Evolutionary conservation across 2,888 invertebrate species (phyloP).

Genomic region (Drosophila quinaria): DNA sequence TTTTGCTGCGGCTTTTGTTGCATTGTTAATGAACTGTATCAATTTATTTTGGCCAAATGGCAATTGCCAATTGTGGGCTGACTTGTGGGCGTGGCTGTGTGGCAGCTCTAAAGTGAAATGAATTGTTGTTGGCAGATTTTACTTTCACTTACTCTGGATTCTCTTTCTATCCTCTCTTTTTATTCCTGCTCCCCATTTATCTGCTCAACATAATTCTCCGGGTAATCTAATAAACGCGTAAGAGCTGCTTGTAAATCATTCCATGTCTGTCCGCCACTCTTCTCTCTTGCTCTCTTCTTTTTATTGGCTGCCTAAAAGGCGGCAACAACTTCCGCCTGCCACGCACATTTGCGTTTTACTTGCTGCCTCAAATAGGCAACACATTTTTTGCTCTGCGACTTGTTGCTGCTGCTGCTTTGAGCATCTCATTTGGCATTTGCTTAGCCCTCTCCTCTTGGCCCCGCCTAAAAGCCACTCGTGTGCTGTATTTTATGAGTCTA

Average conservation of each 20-base stretch:
- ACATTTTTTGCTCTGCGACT: slow-evolving; percentile 41
- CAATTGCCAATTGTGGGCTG: slow-evolving; percentile 2
- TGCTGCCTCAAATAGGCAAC: slow-evolving; percentile 47
- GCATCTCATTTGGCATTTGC: slow-evolving; percentile 22
- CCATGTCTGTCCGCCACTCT: not conserved
- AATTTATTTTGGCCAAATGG: not conserved
- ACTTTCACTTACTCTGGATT: not conserved
- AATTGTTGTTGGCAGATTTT: not conserved
- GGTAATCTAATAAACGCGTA: slow-evolving; percentile 49
- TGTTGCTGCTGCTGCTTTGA: slow-evolving; percentile 53
- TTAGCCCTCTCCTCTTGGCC: slow-evolving; percentile 19
- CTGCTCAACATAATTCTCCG: slow-evolving; percentile 3
- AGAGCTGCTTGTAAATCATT: slow-evolving; percentile 63
- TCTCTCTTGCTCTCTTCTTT: slow-evolving; percentile 2
- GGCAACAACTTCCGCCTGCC: slow-evolving; percentile 57
- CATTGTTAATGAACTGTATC: slow-evolving; percentile 61
- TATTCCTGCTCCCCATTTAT: not conserved
- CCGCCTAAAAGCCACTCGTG: slow-evolving; percentile 62
- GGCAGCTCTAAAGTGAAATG: not conserved
- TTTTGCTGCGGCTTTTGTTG: slow-evolving; percentile 34
- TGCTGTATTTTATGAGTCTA: slow-evolving; percentile 67
- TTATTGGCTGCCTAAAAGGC: slow-evolving; percentile 61
- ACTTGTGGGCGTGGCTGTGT: slow-evolving; percentile 25
- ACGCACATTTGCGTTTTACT: slow-evolving; percentile 41
- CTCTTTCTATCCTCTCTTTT: not conserved